These are phyloP conservation scores for Brachionus koreanus DNA, from an alignment of 1,140 invertebrate genomes.

Conservation along the genomic window DNA sequence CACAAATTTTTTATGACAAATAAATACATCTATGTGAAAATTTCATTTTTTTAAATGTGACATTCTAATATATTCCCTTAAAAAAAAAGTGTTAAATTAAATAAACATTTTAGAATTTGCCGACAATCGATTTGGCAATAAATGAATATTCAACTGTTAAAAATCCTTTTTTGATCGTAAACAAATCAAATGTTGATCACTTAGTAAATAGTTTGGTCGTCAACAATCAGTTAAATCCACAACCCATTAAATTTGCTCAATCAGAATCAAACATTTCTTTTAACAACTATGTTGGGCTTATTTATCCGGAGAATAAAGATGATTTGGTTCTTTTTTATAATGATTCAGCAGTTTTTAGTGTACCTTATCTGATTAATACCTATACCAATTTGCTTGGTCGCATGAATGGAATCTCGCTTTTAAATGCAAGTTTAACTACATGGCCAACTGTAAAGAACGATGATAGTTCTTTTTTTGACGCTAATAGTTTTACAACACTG, in stretches of 20 bases:
- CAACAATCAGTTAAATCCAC: neutral
- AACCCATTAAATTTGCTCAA: neutral
- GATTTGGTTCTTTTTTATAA: slow-evolving; percentile 22
- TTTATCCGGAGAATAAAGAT: neutral
- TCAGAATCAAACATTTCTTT: neutral
- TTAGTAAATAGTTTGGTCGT: neutral
- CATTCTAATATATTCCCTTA: no score
- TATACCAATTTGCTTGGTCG: neutral
- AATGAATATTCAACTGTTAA: neutral
- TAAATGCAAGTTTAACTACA: slow-evolving; percentile 29
- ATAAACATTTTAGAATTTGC: slow-evolving; percentile 16
- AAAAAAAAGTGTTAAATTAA: no score
- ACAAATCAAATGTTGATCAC: slow-evolving; percentile 19
- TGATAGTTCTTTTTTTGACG: neutral
- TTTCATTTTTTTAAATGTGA: no score
- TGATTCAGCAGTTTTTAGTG: slow-evolving; percentile 14
- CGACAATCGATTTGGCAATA: slow-evolving; percentile 3
- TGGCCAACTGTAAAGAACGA: neutral
- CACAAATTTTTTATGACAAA: no score
- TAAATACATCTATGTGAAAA: no score
- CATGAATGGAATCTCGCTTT: neutral
- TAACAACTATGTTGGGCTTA: neutral
- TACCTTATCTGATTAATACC: slow-evolving; percentile 5
- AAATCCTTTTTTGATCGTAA: neutral
- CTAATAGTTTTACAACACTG: slow-evolving; percentile 6